These are phyloP conservation scores for Ditylenchus dipsaci DNA, from an alignment of 1,140 invertebrate species.

Conservation along the genomic window DNA sequence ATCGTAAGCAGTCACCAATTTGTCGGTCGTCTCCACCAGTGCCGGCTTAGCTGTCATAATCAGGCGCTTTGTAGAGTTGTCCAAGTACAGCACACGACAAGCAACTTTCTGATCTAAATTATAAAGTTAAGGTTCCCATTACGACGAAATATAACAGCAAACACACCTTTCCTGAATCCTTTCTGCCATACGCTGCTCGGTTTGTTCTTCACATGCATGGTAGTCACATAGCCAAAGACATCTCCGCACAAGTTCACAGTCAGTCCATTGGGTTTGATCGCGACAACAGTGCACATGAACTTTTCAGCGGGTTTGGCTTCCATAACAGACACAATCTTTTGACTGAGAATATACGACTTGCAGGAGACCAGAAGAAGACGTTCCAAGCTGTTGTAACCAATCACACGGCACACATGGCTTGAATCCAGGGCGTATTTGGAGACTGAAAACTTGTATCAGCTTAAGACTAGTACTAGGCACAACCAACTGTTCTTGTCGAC, in stretches of 20 bases:
- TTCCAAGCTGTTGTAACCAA: slow-evolving; percentile 42
- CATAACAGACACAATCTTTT: slow-evolving; percentile 34
- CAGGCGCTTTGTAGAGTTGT: slow-evolving; percentile 22
- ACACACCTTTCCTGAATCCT: slow-evolving; percentile 38
- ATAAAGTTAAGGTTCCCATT: neutral
- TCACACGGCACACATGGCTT: slow-evolving; percentile 41
- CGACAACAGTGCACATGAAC: slow-evolving; percentile 29
- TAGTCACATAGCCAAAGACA: slow-evolving; percentile 40
- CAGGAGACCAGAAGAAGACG: slow-evolving; percentile 45
- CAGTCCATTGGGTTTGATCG: slow-evolving; percentile 32
- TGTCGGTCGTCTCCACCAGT: slow-evolving; percentile 26
- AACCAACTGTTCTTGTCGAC: slow-evolving; percentile 29
- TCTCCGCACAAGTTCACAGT: slow-evolving; percentile 27
- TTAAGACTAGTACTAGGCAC: too few relatives aligned
- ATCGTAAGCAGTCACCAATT: slow-evolving; percentile 14
- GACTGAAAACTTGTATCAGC: slow-evolving; percentile 24
- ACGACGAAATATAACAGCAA: neutral
- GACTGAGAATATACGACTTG: slow-evolving; percentile 38
- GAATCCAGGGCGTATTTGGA: slow-evolving; percentile 41
- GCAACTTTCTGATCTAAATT: slow-evolving; percentile 41
- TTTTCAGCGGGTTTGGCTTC: slow-evolving; percentile 36
- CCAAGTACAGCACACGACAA: slow-evolving; percentile 44
- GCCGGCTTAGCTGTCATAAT: slow-evolving; percentile 44
- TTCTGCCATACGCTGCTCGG: slow-evolving; percentile 30
- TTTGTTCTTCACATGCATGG: slow-evolving; percentile 36